A percentile compares a stretch with the other conserved stretches of the same genome.
phyloP scores from a whole-genome alignment of 2,888 invertebrate genomes.

The Serrognathus titanus region DNA sequence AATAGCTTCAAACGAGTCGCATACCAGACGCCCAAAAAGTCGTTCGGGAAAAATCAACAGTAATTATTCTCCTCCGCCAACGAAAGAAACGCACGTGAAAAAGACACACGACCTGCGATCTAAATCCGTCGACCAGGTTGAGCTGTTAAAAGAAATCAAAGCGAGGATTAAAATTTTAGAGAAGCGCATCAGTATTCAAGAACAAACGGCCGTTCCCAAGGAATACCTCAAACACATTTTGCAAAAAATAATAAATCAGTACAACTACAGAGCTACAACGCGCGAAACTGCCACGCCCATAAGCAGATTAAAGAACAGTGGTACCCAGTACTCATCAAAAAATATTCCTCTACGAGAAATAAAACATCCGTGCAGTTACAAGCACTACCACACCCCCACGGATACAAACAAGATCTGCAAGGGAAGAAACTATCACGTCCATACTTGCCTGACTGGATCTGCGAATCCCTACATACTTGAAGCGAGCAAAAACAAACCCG shows the following conservation, averaged over 20 bases:
- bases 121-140: slow-evolving; percentile 15
- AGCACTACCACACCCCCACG: neutral
- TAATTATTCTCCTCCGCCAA: neutral
- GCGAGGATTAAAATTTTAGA: slow-evolving; percentile 38
- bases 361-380: neutral
- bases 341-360: neutral
- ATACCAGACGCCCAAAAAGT: neutral
- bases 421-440: slow-evolving; percentile 8
- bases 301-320: slow-evolving; percentile 13
- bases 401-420: neutral
- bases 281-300: neutral
- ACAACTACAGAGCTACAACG: slow-evolving; percentile 3
- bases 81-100: neutral
- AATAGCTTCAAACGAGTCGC: neutral
- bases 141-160: slow-evolving; percentile 29
- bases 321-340: slow-evolving; percentile 19
- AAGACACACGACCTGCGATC: neutral
- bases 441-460: slow-evolving; percentile 7
- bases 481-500: neutral
- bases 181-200: slow-evolving; percentile 38
- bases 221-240: slow-evolving; percentile 46
- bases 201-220: slow-evolving; percentile 42
- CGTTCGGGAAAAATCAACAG: neutral
- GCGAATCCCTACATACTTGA: neutral
- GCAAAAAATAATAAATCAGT: slow-evolving; percentile 36